Percentiles rank a stretch among this genome's conserved stretches.
phyloP scores from a whole-genome alignment of 2,113 vertebrate genomes.

The Marcusenius ussheri region DNA sequence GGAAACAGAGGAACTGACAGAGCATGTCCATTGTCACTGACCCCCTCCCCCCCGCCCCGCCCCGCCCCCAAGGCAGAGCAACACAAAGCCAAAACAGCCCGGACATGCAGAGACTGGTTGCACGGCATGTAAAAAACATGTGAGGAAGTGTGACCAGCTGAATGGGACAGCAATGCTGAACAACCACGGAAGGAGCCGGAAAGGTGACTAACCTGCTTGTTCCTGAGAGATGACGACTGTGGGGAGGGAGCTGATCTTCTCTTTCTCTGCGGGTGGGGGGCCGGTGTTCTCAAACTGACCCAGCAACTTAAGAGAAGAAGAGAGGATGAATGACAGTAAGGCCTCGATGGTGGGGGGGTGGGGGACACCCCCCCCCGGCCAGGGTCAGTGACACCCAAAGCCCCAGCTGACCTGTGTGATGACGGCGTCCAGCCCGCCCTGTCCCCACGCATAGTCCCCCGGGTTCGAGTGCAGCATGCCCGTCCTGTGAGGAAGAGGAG shows the following conservation, averaged over 20 bases:
- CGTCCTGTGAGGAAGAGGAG: conserved; percentile 60
- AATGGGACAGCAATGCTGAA: background rate
- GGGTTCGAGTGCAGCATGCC: conserved; percentile 95
- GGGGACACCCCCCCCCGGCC: background rate
- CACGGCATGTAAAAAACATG: background rate
- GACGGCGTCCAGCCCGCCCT: conserved; percentile 89
- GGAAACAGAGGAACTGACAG: background rate
- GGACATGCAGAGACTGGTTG: background rate
- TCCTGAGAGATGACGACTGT: conserved; percentile 89
- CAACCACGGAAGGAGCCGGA: background rate
- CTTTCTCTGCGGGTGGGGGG: conserved; percentile 89
- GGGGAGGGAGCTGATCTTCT: conserved; percentile 87
- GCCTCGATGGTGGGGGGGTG: background rate
- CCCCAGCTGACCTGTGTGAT: conserved; percentile 81
- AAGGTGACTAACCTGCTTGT: conserved; percentile 76
- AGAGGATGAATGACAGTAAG: accelerated
- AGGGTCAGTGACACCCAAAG: background rate
- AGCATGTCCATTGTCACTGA: background rate
- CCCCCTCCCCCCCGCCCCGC: too few species aligned
- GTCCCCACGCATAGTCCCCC: conserved; percentile 94
- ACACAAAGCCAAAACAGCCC: background rate
- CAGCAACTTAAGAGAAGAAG: conserved; percentile 66
- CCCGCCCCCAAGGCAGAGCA: background rate
- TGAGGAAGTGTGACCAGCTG: background rate
- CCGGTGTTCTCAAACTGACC: conserved; percentile 93